Evolutionary conservation across 37 sponge, comb jelly and placozoan genomes (phyloP).

Genomic region (Cliona cf. orientalis): DNA sequence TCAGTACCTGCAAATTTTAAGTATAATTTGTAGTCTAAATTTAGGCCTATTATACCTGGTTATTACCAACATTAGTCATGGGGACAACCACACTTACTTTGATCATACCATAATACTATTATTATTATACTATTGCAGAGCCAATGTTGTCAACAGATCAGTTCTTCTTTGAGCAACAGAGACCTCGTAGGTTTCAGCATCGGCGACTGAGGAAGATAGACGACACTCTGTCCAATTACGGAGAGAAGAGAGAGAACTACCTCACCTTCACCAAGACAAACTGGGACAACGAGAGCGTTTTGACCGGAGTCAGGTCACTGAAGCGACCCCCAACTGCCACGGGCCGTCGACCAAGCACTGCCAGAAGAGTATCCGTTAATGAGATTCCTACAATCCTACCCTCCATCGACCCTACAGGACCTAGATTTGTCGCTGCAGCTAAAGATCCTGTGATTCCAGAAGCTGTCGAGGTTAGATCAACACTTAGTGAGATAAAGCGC

Average conservation of each 20-base stretch:
- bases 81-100: too few relatives aligned
- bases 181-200: constrained; percentile 9
- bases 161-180: constrained; percentile 55
- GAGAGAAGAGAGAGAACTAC: constrained; percentile 41
- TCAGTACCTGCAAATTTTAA: too few relatives aligned
- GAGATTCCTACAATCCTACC: background rate
- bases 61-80: too few relatives aligned
- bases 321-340: constrained; percentile 1
- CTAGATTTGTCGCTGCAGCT: constrained; percentile 18
- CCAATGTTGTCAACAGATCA: too few relatives aligned
- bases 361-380: background rate
- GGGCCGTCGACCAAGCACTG: background rate
- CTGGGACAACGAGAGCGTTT: background rate
- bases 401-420: constrained; percentile 19
- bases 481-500: constrained; percentile 7
- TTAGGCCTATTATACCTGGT: too few relatives aligned
- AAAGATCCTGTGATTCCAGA: background rate
- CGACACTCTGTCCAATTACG: constrained; percentile 42
- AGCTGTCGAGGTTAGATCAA: background rate
- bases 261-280: constrained; percentile 10
- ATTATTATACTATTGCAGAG: too few relatives aligned
- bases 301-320: background rate
- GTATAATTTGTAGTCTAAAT: too few relatives aligned
- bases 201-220: constrained; percentile 24
- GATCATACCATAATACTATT: too few relatives aligned